Conservation (phyloP, 2,888 invertebrate genomes). For the Agrotis segetum region DNA sequence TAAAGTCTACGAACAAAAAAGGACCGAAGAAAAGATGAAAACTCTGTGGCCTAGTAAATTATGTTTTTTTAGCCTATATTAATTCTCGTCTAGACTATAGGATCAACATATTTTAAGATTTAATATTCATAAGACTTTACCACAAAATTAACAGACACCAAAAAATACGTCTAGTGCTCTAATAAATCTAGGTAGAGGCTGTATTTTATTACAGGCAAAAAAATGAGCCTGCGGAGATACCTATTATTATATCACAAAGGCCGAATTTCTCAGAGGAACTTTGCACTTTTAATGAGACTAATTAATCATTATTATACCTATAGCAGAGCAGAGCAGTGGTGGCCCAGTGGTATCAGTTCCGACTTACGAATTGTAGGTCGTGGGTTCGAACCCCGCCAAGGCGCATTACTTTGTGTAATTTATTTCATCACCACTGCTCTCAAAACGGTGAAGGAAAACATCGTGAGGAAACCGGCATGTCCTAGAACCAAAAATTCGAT, state of each 20-base stretch:
- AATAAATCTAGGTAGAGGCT: conserved; percentile 17
- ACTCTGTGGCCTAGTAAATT: conserved; percentile 10
- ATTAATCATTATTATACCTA: conserved; percentile 13
- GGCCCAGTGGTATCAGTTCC: too few relatives aligned
- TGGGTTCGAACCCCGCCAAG: too few relatives aligned
- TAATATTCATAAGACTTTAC: conserved; percentile 46
- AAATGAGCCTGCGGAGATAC: conserved; percentile 1
- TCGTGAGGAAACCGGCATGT: too few relatives aligned
- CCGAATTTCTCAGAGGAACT: conserved; percentile 47
- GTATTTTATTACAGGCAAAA: conserved; percentile 19
- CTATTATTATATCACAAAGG: conserved; percentile 24
- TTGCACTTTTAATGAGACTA: conserved; percentile 19
- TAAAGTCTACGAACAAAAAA: conserved; percentile 1
- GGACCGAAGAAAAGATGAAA: conserved; percentile 13
- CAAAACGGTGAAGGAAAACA: too few relatives aligned
- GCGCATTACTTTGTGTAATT: too few relatives aligned
- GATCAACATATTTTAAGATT: conserved; percentile 32
- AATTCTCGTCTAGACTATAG: conserved; percentile 42
- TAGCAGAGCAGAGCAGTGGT: too few relatives aligned
- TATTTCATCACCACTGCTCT: too few relatives aligned
- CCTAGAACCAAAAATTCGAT: too few relatives aligned
- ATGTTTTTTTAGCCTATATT: conserved; percentile 28
- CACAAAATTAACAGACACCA: conserved; percentile 22
- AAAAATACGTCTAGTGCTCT: conserved; percentile 23
- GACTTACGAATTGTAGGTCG: too few relatives aligned